A percentile compares a stretch with the other conserved stretches of the same genome.
These are phyloP conservation scores for Leucoma salicis DNA, from an alignment of 2,888 invertebrate genomes.

Conservation along the genomic window DNA sequence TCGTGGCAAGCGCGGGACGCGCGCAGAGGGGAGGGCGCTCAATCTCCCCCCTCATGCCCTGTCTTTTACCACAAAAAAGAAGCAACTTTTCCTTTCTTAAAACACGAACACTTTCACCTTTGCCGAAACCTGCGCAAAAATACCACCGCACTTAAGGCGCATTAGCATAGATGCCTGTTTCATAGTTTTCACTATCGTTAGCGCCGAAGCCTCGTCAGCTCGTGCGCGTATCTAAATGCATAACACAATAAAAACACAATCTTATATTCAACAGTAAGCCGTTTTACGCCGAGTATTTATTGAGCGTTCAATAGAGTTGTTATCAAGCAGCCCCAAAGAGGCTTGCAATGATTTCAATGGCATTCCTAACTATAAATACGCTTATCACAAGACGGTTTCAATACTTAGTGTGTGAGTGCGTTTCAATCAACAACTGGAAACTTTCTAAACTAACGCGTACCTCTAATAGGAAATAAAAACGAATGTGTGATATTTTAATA, in stretches of 20 bases:
- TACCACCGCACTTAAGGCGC: constrained; percentile 38
- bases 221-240: too few relatives aligned
- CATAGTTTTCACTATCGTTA: constrained; percentile 42
- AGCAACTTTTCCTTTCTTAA: constrained; percentile 80
- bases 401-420: constrained; percentile 1
- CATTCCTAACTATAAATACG: constrained; percentile 30
- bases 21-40: constrained; percentile 3
- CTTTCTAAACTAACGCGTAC: constrained; percentile 18
- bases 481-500: too few relatives aligned
- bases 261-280: too few relatives aligned
- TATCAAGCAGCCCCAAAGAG: constrained; percentile 20
- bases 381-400: constrained; percentile 22
- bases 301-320: constrained; percentile 21
- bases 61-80: constrained; percentile 70
- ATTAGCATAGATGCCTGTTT: constrained; percentile 40
- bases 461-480: too few relatives aligned
- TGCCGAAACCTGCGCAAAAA: constrained; percentile 66
- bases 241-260: background rate
- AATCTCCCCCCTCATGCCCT: constrained; percentile 34
- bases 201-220: background rate
- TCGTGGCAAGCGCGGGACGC: constrained; percentile 41
- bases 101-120: constrained; percentile 75
- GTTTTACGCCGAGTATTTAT: background rate
- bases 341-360: constrained; percentile 27
- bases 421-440: constrained; percentile 7